Evolutionary conservation across 64 coral and sea anemone species (phyloP), one percentile per base, ranked within the genome.

Genomic region (Pachyseris speciosa): DNA sequence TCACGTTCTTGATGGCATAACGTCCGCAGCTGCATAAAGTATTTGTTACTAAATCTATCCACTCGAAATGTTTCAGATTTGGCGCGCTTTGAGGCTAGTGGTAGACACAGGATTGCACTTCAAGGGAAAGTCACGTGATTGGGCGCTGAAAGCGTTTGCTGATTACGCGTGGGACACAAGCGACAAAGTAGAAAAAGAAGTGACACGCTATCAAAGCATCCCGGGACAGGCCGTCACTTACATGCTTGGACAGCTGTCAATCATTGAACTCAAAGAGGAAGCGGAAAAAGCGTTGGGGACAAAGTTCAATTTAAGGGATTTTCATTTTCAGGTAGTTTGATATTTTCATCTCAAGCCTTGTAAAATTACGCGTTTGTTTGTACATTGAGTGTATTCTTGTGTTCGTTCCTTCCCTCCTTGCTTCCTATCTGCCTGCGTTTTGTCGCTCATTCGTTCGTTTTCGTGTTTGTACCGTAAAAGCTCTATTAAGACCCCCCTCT

Each of bases 191-290:
- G 50, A 59, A 1, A 80, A 80, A 20, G 75, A 80, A 22, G 75
- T 80, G 20, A 80, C 49, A 37, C 48, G 75, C 17, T 80, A 80
- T 9, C 75, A 79, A 37, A 79, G 75, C 75, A 79, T 79, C 31
- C 75, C 75, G 28, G 75, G 75, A 34, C 75, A 79, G 48, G 75
- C 75, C 57, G 49, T 79, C 30, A 79, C 75, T 51, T 79, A 79
- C 4, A 57, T 32, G 47, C 17, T 79, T 4, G 75, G 75, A 37
- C 75, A 79, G 32, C 75, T 79, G 19, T 79, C 75, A 59, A 79
- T 79, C 75, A 57, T 57, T 47, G 75, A 79, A 15, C 44, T 79
- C 16, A 79, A 58, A 57, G 28, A 79, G 4, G 75, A 79, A 36
- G 75, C 75, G 29, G 75, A 79, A 19, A 55, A 57, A 34, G 48